Percentiles rank a stretch among this genome's conserved stretches.
Conservation (phyloP, 2,888 invertebrate species). For the Metallyticus violacea region DNA sequence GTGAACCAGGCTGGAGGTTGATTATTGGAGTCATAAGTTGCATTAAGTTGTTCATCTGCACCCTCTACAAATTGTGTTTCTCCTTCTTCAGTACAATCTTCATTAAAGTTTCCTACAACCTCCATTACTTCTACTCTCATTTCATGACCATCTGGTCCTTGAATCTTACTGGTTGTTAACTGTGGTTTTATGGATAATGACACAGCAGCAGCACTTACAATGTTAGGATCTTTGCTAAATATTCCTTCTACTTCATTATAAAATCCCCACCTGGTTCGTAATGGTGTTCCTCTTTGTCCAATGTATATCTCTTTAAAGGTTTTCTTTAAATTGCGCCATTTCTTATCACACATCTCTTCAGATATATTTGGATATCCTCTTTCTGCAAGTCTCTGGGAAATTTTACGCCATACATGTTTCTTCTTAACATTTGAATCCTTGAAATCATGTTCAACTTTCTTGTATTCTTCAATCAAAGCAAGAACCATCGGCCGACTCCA, state of each 20-base stretch:
- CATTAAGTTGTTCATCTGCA: conserved; percentile 9
- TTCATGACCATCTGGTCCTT: conserved; percentile 27
- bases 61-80: conserved; percentile 14
- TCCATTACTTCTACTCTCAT: conserved; percentile 31
- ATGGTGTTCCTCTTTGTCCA: conserved; percentile 26
- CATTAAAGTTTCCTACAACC: conserved; percentile 24
- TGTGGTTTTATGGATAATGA: not conserved
- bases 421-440: conserved; percentile 29
- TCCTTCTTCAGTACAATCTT: conserved; percentile 20
- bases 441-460: conserved; percentile 26
- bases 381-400: conserved; percentile 24
- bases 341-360: conserved; percentile 32
- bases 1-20: conserved; percentile 31
- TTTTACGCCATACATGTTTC: conserved; percentile 32
- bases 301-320: conserved; percentile 33
- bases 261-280: conserved; percentile 30
- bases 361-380: conserved; percentile 27
- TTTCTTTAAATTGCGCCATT: conserved; percentile 32
- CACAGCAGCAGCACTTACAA: conserved; percentile 26
- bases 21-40: conserved; percentile 6
- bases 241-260: conserved; percentile 30
- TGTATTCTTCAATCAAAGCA: conserved; percentile 21
- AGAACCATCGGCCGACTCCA: conserved; percentile 24
- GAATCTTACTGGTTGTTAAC: conserved; percentile 10
- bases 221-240: conserved; percentile 31